Evolutionary conservation across 2,797 vertebrate genomes (phyloP).

Genomic region (Salarias fasciatus): DNA sequence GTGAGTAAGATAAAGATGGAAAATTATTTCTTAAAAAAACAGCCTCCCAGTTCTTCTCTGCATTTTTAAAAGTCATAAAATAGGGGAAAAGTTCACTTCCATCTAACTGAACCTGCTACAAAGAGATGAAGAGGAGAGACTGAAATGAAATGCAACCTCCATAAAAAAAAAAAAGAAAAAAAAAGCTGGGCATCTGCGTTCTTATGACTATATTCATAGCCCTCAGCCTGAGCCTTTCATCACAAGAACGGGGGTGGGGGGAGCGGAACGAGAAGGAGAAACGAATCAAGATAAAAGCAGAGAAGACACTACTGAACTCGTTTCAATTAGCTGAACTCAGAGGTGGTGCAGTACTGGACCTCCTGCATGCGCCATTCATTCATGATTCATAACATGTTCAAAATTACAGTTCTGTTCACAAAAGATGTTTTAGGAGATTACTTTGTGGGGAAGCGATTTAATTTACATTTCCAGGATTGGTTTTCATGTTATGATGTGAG

Average conservation of each 20-base stretch:
- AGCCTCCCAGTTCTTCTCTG: neutral
- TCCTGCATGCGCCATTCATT: slow-evolving; percentile 37
- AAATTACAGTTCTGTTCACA: slow-evolving; percentile 20
- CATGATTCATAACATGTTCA: slow-evolving; percentile 37
- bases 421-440: slow-evolving; percentile 10
- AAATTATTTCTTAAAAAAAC: slow-evolving; percentile 12
- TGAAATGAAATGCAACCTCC: slow-evolving; percentile 39
- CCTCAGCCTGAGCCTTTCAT: slow-evolving; percentile 35
- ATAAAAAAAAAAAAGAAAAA: slow-evolving; percentile 25
- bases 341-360: slow-evolving; percentile 32
- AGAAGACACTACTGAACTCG: slow-evolving; percentile 43
- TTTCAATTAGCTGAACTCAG: slow-evolving; percentile 58
- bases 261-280: slow-evolving; percentile 1
- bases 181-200: slow-evolving; percentile 24
- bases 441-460: neutral
- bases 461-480: slow-evolving; percentile 17
- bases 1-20: slow-evolving; percentile 25
- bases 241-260: slow-evolving; percentile 21
- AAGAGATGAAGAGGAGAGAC: slow-evolving; percentile 3
- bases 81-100: neutral
- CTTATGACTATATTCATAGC: slow-evolving; percentile 31
- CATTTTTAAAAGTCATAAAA: neutral
- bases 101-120: neutral
- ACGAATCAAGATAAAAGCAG: slow-evolving; percentile 51
- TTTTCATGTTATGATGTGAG: slow-evolving; percentile 8